A percentile compares a stretch with the other conserved stretches of the same genome.
phyloP scores from a whole-genome alignment of 2,113 vertebrate genomes.

The Fulmarus glacialis region DNA sequence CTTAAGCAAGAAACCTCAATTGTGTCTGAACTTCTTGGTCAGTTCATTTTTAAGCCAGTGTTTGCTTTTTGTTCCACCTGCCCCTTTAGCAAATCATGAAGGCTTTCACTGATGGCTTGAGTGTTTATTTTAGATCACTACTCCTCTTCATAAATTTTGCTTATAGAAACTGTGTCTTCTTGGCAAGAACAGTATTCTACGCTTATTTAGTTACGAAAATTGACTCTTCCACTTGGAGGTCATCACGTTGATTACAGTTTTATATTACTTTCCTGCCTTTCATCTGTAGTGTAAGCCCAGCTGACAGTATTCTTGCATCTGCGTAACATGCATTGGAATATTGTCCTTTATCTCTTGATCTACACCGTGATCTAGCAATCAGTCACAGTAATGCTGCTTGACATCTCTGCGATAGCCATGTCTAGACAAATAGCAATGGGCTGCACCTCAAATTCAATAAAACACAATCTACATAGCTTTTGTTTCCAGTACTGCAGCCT shows the following conservation, averaged over 20 bases:
- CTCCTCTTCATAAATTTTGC: not conserved
- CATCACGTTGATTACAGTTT: not conserved
- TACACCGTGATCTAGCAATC: not conserved
- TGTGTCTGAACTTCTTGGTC: not conserved
- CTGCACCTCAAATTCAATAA: not conserved
- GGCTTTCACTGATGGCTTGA: not conserved
- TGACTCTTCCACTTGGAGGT: not conserved
- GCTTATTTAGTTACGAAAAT: not conserved
- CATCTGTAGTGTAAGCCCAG: not conserved
- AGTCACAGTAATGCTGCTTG: not conserved
- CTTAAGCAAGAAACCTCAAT: not conserved
- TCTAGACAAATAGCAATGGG: not conserved
- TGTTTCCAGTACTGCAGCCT: not conserved
- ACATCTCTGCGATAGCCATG: not conserved
- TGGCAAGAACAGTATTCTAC: not conserved
- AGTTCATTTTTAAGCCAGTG: not conserved
- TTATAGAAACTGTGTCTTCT: not conserved
- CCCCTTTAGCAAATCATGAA: not conserved
- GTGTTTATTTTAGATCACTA: not conserved
- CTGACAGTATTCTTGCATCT: not conserved
- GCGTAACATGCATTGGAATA: not conserved
- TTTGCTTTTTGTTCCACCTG: not conserved
- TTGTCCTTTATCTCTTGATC: not conserved
- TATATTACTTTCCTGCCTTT: not conserved
- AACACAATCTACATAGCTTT: not conserved